Evolutionary conservation across 2,797 vertebrate species (phyloP).

Genomic region (Enteromius viviparus): DNA sequence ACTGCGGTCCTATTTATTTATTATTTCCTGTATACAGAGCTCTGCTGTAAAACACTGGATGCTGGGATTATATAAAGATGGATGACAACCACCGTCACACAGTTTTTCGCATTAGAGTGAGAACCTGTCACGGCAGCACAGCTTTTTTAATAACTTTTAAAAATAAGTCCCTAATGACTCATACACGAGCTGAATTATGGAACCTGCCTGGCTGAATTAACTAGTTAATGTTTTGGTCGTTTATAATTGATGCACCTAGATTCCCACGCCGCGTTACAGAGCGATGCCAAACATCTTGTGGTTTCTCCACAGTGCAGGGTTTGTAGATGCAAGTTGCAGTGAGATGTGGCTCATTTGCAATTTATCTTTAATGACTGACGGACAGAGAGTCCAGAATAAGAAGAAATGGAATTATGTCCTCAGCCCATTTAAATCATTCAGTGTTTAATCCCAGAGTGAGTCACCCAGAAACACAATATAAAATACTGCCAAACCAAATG

Average conservation of each 20-base stretch:
- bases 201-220: slow-evolving; percentile 47
- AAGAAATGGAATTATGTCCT: slow-evolving; percentile 33
- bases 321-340: slow-evolving; percentile 22
- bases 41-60: slow-evolving; percentile 21
- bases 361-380: slow-evolving; percentile 46
- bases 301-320: slow-evolving; percentile 35
- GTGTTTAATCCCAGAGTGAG: slow-evolving; percentile 40
- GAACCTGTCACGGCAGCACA: slow-evolving; percentile 24
- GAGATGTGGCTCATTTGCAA: slow-evolving; percentile 49
- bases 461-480: slow-evolving; percentile 36
- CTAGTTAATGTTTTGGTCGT: slow-evolving; percentile 42
- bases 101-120: slow-evolving; percentile 36
- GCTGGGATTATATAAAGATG: slow-evolving; percentile 43
- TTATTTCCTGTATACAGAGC: slow-evolving; percentile 11
- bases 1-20: background rate
- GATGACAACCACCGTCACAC: background rate
- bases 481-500: slow-evolving; percentile 32
- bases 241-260: slow-evolving; percentile 44
- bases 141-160: slow-evolving; percentile 40
- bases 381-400: slow-evolving; percentile 50
- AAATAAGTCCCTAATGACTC: slow-evolving; percentile 51
- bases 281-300: background rate
- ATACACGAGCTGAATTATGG: slow-evolving; percentile 33
- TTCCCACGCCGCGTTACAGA: slow-evolving; percentile 24
- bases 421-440: slow-evolving; percentile 34